Evolutionary conservation across 2,113 vertebrate species (phyloP).

Genomic region (Elanoides forficatus): DNA sequence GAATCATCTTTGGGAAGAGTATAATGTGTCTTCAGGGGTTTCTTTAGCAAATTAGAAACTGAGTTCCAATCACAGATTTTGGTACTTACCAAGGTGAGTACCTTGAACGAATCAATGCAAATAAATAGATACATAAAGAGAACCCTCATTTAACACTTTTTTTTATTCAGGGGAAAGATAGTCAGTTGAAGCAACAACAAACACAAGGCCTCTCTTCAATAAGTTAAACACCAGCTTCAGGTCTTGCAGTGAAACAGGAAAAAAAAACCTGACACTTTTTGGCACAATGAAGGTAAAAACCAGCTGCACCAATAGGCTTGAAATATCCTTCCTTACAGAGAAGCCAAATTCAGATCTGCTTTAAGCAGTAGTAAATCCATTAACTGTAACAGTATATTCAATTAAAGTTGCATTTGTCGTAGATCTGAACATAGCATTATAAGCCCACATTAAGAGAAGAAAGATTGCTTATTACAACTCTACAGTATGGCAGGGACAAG

Average conservation of each 20-base stretch:
- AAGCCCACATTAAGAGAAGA: neutral
- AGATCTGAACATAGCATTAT: neutral
- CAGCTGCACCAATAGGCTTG: neutral
- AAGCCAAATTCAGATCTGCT: neutral
- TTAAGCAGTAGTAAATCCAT: slow-evolving; percentile 2
- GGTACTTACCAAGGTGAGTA: neutral
- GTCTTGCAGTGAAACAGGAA: neutral
- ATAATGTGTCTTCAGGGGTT: neutral
- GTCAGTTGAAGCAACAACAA: neutral
- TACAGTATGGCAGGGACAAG: neutral
- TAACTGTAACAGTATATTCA: slow-evolving; percentile 13
- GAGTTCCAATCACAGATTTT: neutral
- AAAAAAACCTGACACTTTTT: neutral
- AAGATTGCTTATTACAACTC: neutral
- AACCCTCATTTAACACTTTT: neutral
- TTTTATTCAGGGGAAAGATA: neutral
- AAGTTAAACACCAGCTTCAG: neutral
- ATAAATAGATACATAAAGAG: neutral
- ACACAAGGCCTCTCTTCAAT: neutral
- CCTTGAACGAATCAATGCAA: neutral
- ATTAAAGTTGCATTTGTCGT: slow-evolving; percentile 20
- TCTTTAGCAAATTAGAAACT: neutral
- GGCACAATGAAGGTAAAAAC: neutral
- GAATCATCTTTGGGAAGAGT: neutral
- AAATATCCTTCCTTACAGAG: neutral